phyloP scores from a whole-genome alignment of 1,140 invertebrate genomes.

The Bombus superbus region DNA sequence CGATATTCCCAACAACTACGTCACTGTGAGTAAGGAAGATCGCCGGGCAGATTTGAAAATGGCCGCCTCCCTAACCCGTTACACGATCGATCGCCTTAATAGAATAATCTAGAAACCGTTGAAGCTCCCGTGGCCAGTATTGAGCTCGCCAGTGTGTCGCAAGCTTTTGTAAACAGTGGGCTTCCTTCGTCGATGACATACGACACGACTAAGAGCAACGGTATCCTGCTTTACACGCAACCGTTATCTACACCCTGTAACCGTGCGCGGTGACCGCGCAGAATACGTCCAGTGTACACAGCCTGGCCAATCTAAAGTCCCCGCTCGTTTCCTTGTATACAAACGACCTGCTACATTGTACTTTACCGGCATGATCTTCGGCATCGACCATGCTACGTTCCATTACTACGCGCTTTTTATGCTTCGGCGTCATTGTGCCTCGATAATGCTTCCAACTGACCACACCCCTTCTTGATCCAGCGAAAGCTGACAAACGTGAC shows the following conservation, averaged over 20 bases:
- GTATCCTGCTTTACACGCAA: slow-evolving; percentile 30
- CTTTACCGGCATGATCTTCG: slow-evolving; percentile 4
- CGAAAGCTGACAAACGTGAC: background rate
- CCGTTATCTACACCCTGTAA: slow-evolving; percentile 30
- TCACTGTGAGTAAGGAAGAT: background rate
- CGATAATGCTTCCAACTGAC: background rate
- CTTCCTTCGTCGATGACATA: slow-evolving; percentile 45
- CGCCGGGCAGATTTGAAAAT: background rate
- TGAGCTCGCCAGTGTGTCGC: slow-evolving; percentile 20
- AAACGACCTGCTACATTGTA: slow-evolving; percentile 8
- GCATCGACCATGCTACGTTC: background rate
- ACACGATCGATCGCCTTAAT: slow-evolving; percentile 44
- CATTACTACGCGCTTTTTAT: slow-evolving; percentile 12
- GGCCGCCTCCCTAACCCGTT: background rate
- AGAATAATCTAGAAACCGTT: slow-evolving; percentile 59
- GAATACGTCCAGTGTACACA: slow-evolving; percentile 24
- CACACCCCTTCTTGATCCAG: background rate
- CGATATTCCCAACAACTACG: too few species aligned
- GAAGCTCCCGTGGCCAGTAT: slow-evolving; percentile 32
- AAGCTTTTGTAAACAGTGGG: slow-evolving; percentile 43
- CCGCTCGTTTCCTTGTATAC: background rate
- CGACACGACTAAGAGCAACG: slow-evolving; percentile 36
- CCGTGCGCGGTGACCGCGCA: slow-evolving; percentile 10
- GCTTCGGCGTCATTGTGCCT: background rate
- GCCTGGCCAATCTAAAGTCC: background rate